Evolutionary conservation across 2,888 invertebrate genomes (phyloP).

Genomic region (Xanthorhoe designata): DNA sequence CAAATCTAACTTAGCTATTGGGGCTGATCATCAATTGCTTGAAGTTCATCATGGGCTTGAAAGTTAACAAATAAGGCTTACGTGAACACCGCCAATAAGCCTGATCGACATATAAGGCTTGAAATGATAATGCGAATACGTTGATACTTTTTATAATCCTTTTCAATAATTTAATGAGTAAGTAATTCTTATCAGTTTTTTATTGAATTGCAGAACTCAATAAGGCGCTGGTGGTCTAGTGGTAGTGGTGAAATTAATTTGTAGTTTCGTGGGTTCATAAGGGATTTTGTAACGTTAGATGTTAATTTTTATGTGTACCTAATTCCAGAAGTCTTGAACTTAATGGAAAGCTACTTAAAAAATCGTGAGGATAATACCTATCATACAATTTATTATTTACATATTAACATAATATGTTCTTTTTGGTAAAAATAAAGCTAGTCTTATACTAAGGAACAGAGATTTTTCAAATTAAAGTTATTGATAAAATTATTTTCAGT

Average conservation of each 20-base stretch:
- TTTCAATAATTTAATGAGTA: conserved; percentile 10
- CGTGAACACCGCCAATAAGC: conserved; percentile 2
- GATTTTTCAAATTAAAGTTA: too few species aligned
- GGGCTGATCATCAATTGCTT: too few species aligned
- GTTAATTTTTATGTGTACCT: background rate
- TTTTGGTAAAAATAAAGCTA: too few species aligned
- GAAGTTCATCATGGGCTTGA: too few species aligned
- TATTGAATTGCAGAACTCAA: conserved; percentile 25
- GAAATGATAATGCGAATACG: conserved; percentile 17
- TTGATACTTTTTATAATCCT: conserved; percentile 11
- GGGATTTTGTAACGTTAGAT: background rate
- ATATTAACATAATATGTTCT: too few species aligned
- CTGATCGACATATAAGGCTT: conserved; percentile 11
- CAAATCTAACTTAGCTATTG: too few species aligned
- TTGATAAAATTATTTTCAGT: too few species aligned
- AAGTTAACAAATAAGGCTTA: background rate
- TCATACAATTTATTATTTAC: too few species aligned
- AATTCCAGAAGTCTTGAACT: background rate
- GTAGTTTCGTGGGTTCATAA: background rate
- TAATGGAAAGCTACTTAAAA: too few species aligned
- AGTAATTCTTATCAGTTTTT: conserved; percentile 22
- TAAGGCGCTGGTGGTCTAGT: conserved; percentile 6
- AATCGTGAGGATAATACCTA: too few species aligned
- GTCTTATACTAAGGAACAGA: too few species aligned
- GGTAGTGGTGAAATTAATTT: background rate